phyloP scores from a whole-genome alignment of 2,888 invertebrate species.

The Choristoneura rosaceana region DNA sequence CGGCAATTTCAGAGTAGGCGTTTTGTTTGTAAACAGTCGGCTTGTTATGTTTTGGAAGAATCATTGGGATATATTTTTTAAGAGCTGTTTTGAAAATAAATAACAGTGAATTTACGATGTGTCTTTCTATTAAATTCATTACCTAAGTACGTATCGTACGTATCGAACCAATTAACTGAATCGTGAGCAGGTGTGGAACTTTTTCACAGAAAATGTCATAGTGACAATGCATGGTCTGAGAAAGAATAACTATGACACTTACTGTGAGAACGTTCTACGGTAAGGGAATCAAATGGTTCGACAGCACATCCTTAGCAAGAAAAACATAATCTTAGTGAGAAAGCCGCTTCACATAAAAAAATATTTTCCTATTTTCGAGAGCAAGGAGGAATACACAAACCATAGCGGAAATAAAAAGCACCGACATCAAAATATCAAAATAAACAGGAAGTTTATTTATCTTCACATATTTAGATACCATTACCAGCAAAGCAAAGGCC shows the following conservation, averaged over 20 bases:
- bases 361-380: no score
- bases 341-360: not conserved
- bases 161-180: no score
- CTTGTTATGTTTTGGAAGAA: slow-evolving; percentile 26
- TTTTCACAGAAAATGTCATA: no score
- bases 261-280: no score
- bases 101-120: not conserved
- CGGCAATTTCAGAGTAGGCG: slow-evolving; percentile 26
- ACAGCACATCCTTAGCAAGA: no score
- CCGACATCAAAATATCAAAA: not conserved
- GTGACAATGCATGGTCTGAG: no score
- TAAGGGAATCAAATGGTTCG: no score
- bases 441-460: not conserved
- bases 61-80: slow-evolving; percentile 12
- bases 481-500: not conserved
- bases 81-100: not conserved
- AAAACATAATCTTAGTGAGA: not conserved
- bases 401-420: not conserved
- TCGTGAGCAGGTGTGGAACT: no score
- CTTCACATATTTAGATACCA: slow-evolving; percentile 8
- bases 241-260: no score
- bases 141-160: no score
- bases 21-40: slow-evolving; percentile 51
- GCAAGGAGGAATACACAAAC: not conserved
- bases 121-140: not conserved